Conservation (phyloP, 2,797 vertebrate species). For the Cyprinodon diabolis region DNA sequence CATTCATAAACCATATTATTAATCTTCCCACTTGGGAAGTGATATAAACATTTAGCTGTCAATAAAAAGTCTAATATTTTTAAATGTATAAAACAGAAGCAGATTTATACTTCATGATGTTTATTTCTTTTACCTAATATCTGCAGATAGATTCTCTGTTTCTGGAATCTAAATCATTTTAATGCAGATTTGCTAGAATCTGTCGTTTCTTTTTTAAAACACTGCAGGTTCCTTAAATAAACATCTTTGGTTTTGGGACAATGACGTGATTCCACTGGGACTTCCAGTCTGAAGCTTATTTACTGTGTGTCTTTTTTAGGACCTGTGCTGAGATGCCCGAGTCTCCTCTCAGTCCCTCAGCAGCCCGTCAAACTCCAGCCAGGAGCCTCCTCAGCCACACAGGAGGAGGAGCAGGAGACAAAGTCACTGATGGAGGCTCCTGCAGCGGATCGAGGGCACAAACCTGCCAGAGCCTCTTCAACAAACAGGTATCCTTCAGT, state of each 20-base stretch:
- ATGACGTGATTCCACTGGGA: slow-evolving; percentile 3
- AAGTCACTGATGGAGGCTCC: slow-evolving; percentile 63
- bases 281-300: slow-evolving; percentile 17
- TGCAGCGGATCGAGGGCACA: slow-evolving; percentile 54
- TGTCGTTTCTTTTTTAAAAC: neutral
- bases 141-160: neutral
- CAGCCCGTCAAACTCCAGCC: slow-evolving; percentile 66
- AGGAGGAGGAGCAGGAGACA: slow-evolving; percentile 37
- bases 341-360: slow-evolving; percentile 67
- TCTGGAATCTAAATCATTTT: neutral
- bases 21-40: neutral
- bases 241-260: slow-evolving; percentile 5
- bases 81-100: neutral
- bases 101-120: neutral
- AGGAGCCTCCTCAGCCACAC: slow-evolving; percentile 67
- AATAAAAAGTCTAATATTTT: neutral
- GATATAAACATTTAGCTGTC: neutral
- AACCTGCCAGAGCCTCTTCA: slow-evolving; percentile 62
- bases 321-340: slow-evolving; percentile 65
- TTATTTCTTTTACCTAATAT: neutral
- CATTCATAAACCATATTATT: neutral
- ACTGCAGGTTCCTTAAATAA: slow-evolving; percentile 6
- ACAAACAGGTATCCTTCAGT: slow-evolving; percentile 64
- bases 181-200: neutral
- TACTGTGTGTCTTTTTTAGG: slow-evolving; percentile 28